Percentiles rank a stretch among this genome's conserved stretches.
Conservation (phyloP, 2,888 invertebrate species). For the Myathropa florea region DNA sequence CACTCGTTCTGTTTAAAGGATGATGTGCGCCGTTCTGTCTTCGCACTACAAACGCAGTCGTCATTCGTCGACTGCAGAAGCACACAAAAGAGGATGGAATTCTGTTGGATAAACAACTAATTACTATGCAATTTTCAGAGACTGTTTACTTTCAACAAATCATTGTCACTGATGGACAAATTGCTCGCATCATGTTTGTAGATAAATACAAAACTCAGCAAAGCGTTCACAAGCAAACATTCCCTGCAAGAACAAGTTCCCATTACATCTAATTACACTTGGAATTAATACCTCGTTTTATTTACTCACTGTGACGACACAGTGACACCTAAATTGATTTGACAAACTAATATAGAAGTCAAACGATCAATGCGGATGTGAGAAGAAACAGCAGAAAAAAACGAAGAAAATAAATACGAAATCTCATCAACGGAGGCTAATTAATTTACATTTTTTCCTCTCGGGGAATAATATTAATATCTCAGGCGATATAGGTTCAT, state of each 20-base stretch:
- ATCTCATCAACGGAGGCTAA: constrained; percentile 8
- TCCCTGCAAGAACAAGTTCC: constrained; percentile 11
- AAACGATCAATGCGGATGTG: constrained; percentile 44
- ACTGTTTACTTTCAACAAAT: background rate
- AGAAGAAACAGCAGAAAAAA: background rate
- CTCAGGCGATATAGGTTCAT: constrained; percentile 27
- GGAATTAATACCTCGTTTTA: constrained; percentile 10
- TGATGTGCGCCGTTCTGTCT: background rate
- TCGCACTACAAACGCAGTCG: background rate
- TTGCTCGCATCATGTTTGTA: background rate
- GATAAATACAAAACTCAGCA: background rate
- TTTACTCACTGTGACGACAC: constrained; percentile 7
- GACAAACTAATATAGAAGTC: constrained; percentile 21
- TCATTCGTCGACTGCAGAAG: background rate
- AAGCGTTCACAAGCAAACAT: background rate
- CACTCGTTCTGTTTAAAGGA: background rate
- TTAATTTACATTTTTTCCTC: constrained; percentile 34
- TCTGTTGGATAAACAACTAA: constrained; percentile 1
- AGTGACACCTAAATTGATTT: constrained; percentile 40
- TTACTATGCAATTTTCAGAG: background rate
- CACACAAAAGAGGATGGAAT: background rate
- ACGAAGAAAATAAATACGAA: background rate
- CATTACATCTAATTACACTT: constrained; percentile 8
- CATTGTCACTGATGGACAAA: background rate
- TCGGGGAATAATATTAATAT: constrained; percentile 14